phyloP scores from a whole-genome alignment of 2,113 vertebrate species.

The Albula glossodonta region DNA sequence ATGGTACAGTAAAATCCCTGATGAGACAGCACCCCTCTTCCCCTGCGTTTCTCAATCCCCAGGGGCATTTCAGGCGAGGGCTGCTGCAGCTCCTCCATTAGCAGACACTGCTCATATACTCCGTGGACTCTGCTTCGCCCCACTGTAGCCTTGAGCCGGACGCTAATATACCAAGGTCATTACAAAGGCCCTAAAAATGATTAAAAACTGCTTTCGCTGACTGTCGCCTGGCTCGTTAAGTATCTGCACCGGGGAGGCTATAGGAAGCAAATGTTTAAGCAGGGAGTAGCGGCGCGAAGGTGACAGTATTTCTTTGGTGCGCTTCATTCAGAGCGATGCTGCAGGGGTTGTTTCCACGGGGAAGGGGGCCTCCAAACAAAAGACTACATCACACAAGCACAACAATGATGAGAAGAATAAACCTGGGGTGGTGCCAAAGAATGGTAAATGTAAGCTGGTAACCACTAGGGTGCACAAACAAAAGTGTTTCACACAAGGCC shows the following conservation, averaged over 20 bases:
- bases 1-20: no score
- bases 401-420: neutral
- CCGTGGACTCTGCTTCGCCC: no score
- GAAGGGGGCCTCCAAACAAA: neutral
- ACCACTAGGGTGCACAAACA: slow-evolving; percentile 54
- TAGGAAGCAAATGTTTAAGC: neutral
- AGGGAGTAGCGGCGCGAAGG: neutral
- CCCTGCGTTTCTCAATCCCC: no score
- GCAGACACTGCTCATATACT: no score
- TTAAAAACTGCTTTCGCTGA: neutral
- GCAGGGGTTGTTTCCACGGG: neutral
- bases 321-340: neutral
- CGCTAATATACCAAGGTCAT: no score
- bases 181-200: neutral
- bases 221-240: no score
- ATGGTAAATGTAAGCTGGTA: slow-evolving; percentile 8
- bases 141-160: no score
- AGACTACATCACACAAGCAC: neutral
- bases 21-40: no score
- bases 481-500: neutral
- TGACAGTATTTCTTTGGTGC: neutral
- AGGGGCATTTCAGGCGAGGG: no score
- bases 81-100: no score
- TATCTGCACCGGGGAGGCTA: neutral
- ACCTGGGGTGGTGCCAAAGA: neutral